Percentiles rank a stretch among this genome's conserved stretches.
These are phyloP conservation scores for Trichoplusia ni DNA, from an alignment of 1,140 invertebrate genomes.

Conservation along the genomic window DNA sequence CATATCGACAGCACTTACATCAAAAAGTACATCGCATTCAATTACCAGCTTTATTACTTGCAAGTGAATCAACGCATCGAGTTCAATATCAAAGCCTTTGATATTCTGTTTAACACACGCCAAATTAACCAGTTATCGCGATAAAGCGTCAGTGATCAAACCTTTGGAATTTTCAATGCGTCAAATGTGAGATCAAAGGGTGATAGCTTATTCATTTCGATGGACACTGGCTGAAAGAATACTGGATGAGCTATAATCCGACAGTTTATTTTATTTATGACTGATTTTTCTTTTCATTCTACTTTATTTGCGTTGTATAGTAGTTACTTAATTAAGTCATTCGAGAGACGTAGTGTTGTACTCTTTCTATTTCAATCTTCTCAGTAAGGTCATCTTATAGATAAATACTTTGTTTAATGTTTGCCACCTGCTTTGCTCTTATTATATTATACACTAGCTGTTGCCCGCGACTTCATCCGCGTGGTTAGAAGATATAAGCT, in stretches of 20 bases:
- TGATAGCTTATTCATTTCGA: conserved; percentile 64
- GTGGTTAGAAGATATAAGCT: too few relatives aligned
- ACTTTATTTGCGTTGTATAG: too few relatives aligned
- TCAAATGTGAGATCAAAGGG: conserved; percentile 69
- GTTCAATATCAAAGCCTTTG: conserved; percentile 53
- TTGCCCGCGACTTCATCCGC: too few relatives aligned
- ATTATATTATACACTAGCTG: too few relatives aligned
- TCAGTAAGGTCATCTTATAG: too few relatives aligned
- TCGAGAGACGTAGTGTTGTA: too few relatives aligned
- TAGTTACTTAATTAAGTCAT: too few relatives aligned
- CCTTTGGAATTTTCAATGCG: conserved; percentile 61
- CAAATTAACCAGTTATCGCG: conserved; percentile 66
- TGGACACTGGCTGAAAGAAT: conserved; percentile 33
- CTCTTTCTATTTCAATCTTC: too few relatives aligned
- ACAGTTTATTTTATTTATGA: not conserved
- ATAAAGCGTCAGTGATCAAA: conserved; percentile 59
- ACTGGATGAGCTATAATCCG: conserved; percentile 1
- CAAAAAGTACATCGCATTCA: not conserved
- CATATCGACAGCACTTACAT: too few relatives aligned
- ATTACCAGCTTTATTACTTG: conserved; percentile 1
- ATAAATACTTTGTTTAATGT: too few relatives aligned
- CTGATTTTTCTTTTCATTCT: too few relatives aligned
- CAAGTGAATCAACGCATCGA: conserved; percentile 31
- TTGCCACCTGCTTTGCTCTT: too few relatives aligned
- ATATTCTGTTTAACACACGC: conserved; percentile 61